Evolutionary conservation across 2,113 vertebrate genomes (phyloP).

Genomic region (Trogon melanurus): DNA sequence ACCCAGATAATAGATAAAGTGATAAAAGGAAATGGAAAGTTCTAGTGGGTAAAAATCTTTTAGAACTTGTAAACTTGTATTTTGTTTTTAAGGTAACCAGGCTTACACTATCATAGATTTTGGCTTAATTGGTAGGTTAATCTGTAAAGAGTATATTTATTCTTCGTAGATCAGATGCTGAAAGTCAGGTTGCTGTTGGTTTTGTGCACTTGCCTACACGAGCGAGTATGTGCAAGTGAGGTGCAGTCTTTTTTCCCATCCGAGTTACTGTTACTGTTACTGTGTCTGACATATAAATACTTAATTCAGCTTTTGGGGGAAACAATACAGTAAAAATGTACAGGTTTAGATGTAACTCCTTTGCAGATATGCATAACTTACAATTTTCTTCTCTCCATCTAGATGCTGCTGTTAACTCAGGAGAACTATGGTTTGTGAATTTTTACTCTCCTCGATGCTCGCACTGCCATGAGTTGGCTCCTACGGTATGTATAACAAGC

Average conservation of each 20-base stretch:
- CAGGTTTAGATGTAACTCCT: neutral
- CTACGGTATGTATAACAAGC: slow-evolving; percentile 81
- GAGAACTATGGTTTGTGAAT: slow-evolving; percentile 98
- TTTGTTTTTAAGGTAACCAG: neutral
- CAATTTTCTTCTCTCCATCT: neutral
- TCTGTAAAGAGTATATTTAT: neutral
- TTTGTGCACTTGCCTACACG: neutral
- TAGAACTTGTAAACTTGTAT: neutral
- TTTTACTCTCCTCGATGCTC: slow-evolving; percentile 97
- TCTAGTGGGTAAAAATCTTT: neutral
- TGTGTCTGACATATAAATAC: neutral
- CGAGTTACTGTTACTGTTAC: neutral
- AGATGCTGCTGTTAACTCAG: slow-evolving; percentile 93
- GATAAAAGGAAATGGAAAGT: neutral
- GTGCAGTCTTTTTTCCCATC: neutral
- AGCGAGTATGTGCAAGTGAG: neutral
- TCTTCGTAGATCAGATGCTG: neutral
- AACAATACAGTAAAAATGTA: neutral
- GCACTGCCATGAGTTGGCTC: slow-evolving; percentile 96
- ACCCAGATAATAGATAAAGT: neutral
- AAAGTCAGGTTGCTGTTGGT: neutral
- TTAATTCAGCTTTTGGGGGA: neutral
- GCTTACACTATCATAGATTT: neutral
- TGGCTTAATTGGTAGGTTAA: neutral
- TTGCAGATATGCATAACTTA: neutral